phyloP scores from a whole-genome alignment of 2,888 invertebrate genomes.

The Eupithecia inturbata region DNA sequence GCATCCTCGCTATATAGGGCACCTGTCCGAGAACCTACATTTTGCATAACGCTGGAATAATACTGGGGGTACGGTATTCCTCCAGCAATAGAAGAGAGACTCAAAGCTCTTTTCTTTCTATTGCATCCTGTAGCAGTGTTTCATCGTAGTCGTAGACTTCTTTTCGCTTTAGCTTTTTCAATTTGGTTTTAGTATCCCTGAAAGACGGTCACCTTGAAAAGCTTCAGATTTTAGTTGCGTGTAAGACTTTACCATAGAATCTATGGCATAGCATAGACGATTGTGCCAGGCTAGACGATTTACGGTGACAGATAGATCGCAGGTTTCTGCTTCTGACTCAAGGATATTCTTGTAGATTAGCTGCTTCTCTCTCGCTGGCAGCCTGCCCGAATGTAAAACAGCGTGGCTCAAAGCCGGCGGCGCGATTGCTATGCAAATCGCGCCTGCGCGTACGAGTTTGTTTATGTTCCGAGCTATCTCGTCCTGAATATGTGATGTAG shows the following conservation, averaged over 20 bases:
- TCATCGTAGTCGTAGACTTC: background rate
- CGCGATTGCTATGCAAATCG: constrained; percentile 51
- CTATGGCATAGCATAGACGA: background rate
- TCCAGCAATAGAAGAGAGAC: constrained; percentile 10
- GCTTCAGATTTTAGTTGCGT: background rate
- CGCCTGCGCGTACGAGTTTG: constrained; percentile 44
- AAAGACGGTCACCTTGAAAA: background rate
- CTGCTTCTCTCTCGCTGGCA: constrained; percentile 18
- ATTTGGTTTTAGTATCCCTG: background rate
- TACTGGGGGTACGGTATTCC: constrained; percentile 18
- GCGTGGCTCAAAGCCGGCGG: constrained; percentile 33
- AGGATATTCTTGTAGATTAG: constrained; percentile 3
- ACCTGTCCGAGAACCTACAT: constrained; percentile 46
- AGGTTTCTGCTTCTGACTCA: background rate
- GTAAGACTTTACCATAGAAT: background rate
- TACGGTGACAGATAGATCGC: background rate
- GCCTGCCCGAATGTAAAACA: constrained; percentile 19
- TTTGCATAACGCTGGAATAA: constrained; percentile 46
- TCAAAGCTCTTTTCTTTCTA: background rate
- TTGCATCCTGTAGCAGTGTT: background rate
- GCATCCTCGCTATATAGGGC: constrained; percentile 44
- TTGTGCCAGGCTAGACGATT: background rate
- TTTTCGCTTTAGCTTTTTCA: background rate
- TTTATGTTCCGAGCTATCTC: constrained; percentile 40
- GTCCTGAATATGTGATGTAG: constrained; percentile 45